phyloP scores from a whole-genome alignment of 1,140 invertebrate species.

The Caenorhabditis elegans region DNA sequence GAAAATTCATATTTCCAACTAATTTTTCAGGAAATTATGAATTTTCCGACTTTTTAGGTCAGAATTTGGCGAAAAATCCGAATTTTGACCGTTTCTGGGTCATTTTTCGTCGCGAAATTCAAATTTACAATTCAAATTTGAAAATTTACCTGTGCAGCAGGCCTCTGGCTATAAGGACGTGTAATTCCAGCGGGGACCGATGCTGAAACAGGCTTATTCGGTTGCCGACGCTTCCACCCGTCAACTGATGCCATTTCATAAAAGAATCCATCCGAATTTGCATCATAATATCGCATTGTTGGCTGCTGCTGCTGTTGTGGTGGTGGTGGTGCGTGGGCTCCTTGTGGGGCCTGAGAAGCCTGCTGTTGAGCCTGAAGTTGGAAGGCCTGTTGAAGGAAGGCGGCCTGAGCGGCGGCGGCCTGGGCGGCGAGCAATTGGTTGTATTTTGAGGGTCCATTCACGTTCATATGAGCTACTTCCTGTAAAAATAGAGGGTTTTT shows the following conservation, averaged over 20 bases:
- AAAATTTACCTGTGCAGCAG: no score
- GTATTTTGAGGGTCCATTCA: neutral
- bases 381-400: conserved; percentile 29
- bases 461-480: conserved; percentile 24
- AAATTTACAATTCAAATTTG: no score
- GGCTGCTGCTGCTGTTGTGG: neutral
- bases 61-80: no score
- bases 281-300: conserved; percentile 58
- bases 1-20: no score
- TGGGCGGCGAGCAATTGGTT: neutral
- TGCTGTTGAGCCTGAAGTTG: conserved; percentile 20
- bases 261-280: conserved; percentile 58
- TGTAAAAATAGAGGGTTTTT: neutral
- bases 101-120: no score
- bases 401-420: conserved; percentile 43
- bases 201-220: conserved; percentile 24
- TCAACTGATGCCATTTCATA: conserved; percentile 64
- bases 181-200: neutral
- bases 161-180: neutral
- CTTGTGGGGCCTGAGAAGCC: no score
- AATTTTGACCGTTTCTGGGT: no score
- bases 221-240: conserved; percentile 60
- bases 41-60: no score
- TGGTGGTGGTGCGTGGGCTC: neutral
- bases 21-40: no score